Percentiles rank a stretch among this genome's conserved stretches.
These are phyloP conservation scores for Anguilla megastoma DNA, from an alignment of 2,797 vertebrate genomes.

Conservation along the genomic window DNA sequence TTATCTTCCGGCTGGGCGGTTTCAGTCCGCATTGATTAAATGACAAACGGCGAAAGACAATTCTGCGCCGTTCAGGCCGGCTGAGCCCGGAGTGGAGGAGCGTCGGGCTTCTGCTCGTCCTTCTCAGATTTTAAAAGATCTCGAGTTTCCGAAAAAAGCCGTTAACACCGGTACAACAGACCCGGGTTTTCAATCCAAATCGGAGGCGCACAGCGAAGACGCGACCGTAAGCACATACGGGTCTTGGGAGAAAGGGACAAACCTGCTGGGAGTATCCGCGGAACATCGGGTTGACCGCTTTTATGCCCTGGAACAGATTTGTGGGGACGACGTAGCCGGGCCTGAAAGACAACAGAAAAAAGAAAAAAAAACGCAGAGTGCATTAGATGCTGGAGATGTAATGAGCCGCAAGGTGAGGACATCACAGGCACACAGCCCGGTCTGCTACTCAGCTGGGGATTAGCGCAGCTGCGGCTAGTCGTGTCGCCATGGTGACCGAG, in stretches of 20 bases:
- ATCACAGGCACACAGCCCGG: neutral
- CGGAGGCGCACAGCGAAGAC: neutral
- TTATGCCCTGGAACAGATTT: conserved; percentile 97
- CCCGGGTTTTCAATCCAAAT: neutral
- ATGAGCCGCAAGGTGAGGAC: neutral
- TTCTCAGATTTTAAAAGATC: neutral
- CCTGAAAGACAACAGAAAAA: conserved; percentile 65
- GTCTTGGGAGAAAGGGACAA: conserved; percentile 31
- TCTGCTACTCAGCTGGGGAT: neutral
- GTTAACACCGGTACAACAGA: neutral
- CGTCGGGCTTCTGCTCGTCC: neutral
- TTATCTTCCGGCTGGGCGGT: conserved; percentile 45
- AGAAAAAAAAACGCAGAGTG: neutral
- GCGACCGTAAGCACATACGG: neutral
- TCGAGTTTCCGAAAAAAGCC: neutral
- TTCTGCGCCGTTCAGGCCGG: neutral
- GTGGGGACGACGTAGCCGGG: conserved; percentile 95
- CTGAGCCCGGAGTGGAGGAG: neutral
- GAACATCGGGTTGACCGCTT: conserved; percentile 95
- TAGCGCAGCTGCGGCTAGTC: neutral
- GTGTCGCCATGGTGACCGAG: neutral
- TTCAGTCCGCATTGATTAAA: conserved; percentile 46
- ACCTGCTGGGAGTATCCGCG: conserved; percentile 98
- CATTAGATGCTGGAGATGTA: neutral
- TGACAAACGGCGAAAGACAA: conserved; percentile 31